Percentiles rank a stretch among this genome's conserved stretches.
These are phyloP conservation scores for Hydrochoerus hydrochaeris DNA, from an alignment of 2,113 vertebrate genomes.

Conservation along the genomic window DNA sequence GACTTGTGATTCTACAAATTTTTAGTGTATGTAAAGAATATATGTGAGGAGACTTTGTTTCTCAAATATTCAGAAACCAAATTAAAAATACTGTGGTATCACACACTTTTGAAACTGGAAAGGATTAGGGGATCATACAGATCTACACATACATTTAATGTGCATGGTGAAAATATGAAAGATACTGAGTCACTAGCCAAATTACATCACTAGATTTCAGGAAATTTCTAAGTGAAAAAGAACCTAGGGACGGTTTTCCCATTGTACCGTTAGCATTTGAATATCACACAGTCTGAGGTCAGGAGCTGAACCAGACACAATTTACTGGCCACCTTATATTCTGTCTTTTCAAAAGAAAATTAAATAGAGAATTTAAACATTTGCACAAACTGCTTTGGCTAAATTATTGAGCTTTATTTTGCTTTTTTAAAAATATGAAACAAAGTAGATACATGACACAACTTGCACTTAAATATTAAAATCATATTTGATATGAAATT, in stretches of 20 bases:
- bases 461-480: conserved; percentile 31
- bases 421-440: neutral
- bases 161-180: neutral
- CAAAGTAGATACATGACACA: neutral
- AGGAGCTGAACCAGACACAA: neutral
- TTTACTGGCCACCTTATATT: neutral
- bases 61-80: conserved; percentile 16
- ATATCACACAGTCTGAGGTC: conserved; percentile 25
- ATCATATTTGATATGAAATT: conserved; percentile 20
- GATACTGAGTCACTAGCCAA: neutral
- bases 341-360: conserved; percentile 39
- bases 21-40: conserved; percentile 31
- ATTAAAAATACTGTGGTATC: neutral
- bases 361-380: conserved; percentile 34
- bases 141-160: neutral
- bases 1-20: conserved; percentile 61
- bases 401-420: conserved; percentile 43
- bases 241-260: neutral
- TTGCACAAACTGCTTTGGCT: conserved; percentile 36
- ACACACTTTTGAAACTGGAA: conserved; percentile 28
- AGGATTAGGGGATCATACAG: neutral
- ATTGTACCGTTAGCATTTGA: neutral
- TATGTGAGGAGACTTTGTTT: conserved; percentile 24
- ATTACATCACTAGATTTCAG: conserved; percentile 37
- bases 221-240: conserved; percentile 53